These are phyloP conservation scores for Aphaenogaster ashmeadi DNA, from an alignment of 1,140 invertebrate genomes.

Conservation along the genomic window DNA sequence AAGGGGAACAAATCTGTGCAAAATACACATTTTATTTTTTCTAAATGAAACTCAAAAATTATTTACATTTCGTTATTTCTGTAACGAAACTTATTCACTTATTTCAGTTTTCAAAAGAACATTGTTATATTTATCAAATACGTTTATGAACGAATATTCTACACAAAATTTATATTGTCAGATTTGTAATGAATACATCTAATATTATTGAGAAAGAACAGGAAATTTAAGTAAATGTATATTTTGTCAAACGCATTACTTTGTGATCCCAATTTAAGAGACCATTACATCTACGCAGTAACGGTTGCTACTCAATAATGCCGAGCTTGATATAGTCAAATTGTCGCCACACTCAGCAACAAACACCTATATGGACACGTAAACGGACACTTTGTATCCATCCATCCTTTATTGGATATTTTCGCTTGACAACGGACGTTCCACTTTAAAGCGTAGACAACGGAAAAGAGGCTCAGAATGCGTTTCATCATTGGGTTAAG, in stretches of 20 bases:
- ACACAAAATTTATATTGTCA: not conserved
- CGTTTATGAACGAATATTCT: not conserved
- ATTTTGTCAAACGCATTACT: not conserved
- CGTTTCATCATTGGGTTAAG: conserved; percentile 68
- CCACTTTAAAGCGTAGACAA: conserved; percentile 63
- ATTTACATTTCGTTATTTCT: not conserved
- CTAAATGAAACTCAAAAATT: not conserved
- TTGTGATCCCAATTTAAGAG: not conserved
- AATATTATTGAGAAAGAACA: not conserved
- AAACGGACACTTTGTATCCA: not conserved
- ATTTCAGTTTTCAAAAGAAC: not conserved
- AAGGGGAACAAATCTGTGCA: not conserved
- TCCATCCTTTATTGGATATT: conserved; percentile 14
- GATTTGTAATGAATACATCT: not conserved
- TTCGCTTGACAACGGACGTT: conserved; percentile 34
- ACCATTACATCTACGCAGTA: not conserved
- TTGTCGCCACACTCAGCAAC: not conserved
- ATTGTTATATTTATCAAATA: not conserved
- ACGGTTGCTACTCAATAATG: conserved; percentile 19
- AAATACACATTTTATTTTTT: not conserved
- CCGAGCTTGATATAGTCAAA: conserved; percentile 20
- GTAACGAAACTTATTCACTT: not conserved
- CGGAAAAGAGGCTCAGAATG: conserved; percentile 49
- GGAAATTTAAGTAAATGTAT: not conserved
- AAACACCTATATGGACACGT: not conserved